These are phyloP conservation scores for Hipparchia sbordonii DNA, from an alignment of 2,888 invertebrate genomes.

Conservation along the genomic window DNA sequence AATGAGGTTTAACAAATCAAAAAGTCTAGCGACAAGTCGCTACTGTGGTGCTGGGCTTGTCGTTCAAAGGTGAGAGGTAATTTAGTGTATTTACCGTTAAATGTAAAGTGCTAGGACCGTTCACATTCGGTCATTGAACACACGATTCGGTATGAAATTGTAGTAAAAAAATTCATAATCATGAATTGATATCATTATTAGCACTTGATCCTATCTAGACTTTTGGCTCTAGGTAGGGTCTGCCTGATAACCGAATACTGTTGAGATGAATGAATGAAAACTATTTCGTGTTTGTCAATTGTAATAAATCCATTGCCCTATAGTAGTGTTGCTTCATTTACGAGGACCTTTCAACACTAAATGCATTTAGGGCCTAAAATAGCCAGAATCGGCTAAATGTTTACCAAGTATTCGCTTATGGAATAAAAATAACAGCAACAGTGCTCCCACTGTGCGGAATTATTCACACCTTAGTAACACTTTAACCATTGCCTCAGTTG, in stretches of 20 bases:
- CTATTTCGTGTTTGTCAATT: too few species aligned
- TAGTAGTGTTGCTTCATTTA: not conserved
- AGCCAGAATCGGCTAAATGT: slow-evolving; percentile 32
- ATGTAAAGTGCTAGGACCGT: not conserved
- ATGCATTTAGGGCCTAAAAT: slow-evolving; percentile 17
- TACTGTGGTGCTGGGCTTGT: not conserved
- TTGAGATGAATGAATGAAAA: too few species aligned
- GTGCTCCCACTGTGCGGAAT: slow-evolving; percentile 51
- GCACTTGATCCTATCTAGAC: too few species aligned
- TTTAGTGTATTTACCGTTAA: slow-evolving; percentile 25
- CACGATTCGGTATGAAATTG: not conserved
- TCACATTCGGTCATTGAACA: not conserved
- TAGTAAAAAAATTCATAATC: too few species aligned
- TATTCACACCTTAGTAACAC: slow-evolving; percentile 65
- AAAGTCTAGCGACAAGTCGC: slow-evolving; percentile 1
- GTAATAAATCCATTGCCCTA: too few species aligned
- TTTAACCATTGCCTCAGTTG: slow-evolving; percentile 59
- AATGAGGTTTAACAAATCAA: not conserved
- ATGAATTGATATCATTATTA: too few species aligned
- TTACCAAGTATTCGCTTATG: slow-evolving; percentile 48
- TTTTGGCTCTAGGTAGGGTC: too few species aligned
- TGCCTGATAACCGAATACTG: too few species aligned
- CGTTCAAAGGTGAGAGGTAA: slow-evolving; percentile 2
- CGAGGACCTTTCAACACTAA: not conserved
- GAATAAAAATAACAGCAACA: slow-evolving; percentile 71